Evolutionary conservation across 2,888 invertebrate genomes (phyloP).

Genomic region (Tolmerus cingulatus): DNA sequence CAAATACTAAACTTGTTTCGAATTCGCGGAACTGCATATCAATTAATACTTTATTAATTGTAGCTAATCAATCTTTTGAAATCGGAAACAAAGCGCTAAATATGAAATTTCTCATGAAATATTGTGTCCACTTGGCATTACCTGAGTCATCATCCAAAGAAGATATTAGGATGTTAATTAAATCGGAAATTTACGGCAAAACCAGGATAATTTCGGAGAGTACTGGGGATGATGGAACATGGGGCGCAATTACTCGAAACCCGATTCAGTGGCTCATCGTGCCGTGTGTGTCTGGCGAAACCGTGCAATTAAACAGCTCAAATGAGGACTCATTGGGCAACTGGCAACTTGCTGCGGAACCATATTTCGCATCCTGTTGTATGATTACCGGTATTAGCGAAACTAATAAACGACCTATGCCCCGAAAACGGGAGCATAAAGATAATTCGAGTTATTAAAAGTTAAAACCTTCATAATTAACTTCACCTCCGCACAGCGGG

Average conservation of each 20-base stretch:
- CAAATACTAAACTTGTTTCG: background rate
- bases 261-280: background rate
- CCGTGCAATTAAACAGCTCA: background rate
- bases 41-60: background rate
- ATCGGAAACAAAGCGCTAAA: background rate
- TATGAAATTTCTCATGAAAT: background rate
- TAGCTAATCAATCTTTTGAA: background rate
- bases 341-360: background rate
- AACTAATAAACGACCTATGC: background rate
- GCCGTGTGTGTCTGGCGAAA: background rate
- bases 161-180: background rate
- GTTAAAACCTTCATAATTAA: constrained; percentile 21
- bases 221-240: background rate
- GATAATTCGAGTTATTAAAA: constrained; percentile 29
- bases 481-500: background rate
- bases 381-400: background rate
- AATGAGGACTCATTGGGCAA: background rate
- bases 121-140: background rate
- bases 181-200: background rate
- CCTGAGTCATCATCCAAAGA: background rate
- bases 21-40: background rate
- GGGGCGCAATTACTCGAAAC: background rate
- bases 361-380: background rate
- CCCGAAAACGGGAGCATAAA: background rate
- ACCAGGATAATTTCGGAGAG: background rate